Conservation (phyloP, 2,113 vertebrate genomes). For the Bombycilla garrulus region DNA sequence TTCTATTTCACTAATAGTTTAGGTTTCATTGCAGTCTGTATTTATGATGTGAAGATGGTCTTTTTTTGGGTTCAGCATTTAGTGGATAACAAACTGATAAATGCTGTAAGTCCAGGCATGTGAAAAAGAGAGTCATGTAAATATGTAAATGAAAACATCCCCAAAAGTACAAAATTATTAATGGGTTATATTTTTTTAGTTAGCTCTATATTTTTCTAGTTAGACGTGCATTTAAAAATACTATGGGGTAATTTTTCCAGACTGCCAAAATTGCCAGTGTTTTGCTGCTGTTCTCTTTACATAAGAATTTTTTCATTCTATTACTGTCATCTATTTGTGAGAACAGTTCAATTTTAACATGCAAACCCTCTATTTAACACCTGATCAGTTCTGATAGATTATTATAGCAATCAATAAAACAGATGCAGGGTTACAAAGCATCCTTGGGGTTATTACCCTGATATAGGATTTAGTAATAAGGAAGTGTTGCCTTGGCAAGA, state of each 20-base stretch:
- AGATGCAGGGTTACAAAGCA: background rate
- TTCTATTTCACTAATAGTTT: background rate
- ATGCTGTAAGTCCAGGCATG: background rate
- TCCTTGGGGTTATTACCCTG: background rate
- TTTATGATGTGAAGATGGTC: background rate
- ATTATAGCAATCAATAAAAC: background rate
- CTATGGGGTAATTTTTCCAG: background rate
- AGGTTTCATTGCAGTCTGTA: background rate
- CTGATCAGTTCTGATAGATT: background rate
- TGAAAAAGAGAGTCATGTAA: background rate
- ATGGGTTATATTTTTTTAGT: background rate
- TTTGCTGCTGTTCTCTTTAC: background rate
- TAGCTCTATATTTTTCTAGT: background rate
- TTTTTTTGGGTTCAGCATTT: background rate
- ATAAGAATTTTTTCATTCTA: background rate
- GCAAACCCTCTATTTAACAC: background rate
- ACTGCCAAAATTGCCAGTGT: background rate
- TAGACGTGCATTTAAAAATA: background rate
- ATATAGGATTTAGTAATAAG: background rate
- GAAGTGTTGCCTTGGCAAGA: background rate
- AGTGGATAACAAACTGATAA: background rate
- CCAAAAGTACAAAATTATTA: background rate
- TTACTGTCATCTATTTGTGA: background rate
- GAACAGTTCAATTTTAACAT: background rate
- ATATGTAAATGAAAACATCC: background rate